Evolutionary conservation across 2,888 invertebrate genomes (phyloP).

Genomic region (Lutraria lutraria): DNA sequence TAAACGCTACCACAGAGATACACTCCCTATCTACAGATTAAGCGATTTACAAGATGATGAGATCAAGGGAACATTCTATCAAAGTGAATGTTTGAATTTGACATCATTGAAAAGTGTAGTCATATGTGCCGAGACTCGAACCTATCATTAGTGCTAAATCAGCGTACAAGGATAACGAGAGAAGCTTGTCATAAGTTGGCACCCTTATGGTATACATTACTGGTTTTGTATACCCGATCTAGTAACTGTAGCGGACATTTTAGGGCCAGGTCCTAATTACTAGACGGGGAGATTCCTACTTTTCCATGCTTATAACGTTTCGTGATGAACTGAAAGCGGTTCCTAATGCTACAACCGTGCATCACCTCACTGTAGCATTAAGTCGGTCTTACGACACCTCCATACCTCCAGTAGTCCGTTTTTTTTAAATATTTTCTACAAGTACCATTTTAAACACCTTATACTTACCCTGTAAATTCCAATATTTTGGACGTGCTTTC

Average conservation of each 20-base stretch:
- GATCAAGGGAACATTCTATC: conserved; percentile 21
- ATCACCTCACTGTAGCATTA: conserved; percentile 36
- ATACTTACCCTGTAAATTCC: no score
- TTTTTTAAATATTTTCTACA: no score
- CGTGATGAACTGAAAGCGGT: neutral
- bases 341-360: conserved; percentile 17
- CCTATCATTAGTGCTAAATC: neutral
- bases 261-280: no score
- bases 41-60: conserved; percentile 23
- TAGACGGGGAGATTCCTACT: no score
- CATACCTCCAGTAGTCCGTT: conserved; percentile 20
- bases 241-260: no score
- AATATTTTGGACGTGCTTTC: no score
- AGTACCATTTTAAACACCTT: no score
- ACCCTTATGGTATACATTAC: no score
- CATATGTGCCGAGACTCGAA: neutral
- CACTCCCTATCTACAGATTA: conserved; percentile 18
- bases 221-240: no score
- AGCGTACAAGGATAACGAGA: conserved; percentile 1
- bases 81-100: conserved; percentile 20
- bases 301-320: neutral
- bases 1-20: conserved; percentile 14
- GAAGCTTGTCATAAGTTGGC: no score
- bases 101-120: neutral
- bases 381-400: conserved; percentile 35